Base-by-base conservation (phyloP, 2,797 vertebrate genomes). In the Schizopygopsis pylzovi region DNA sequence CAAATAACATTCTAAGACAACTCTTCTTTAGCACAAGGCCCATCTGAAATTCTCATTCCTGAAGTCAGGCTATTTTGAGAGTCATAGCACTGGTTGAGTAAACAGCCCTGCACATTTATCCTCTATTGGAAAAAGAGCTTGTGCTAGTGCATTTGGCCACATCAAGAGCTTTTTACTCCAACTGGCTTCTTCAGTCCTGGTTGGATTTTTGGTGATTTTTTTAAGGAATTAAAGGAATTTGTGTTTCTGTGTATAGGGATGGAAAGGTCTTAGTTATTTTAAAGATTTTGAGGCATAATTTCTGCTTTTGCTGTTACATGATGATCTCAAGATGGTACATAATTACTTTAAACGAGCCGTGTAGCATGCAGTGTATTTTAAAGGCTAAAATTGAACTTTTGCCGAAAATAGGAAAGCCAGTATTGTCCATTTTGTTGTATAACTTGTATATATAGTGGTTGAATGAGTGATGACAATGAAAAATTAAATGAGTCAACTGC, bases 11-110 rank as follows among this genome's bases (percentile, higher is more conserved):
- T 87, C 86, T 43, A 85, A 43, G 73, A 83, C 71, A 87, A 87
- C 87, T 91, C 73, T 90, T 68, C 13, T 22, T 90, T 81, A 93
- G 86, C 92, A 90, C 91, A 90, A 85, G 67, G 75, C 80, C 86
- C 22, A 85, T 90, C 89, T 92, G 90, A 92, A 92, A 91, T 87
- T 85, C 80, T 87, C 85, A 85, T 91, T 90, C 91, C 80, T 88
- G 83, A 91, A 89, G 87, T 90, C 90, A 85, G 79, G 89, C 91
- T 93, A 92, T 94, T 92, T 92, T 68, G 80, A 86, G 87, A 92
- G 91, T 93, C 92, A 80, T 90, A 87, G 80, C 86, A 86, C 90
- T 92, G 91, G 90, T 93, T 93, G 93, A 94, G 93, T 90, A 94
- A 94, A 94, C 89, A 92, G 89, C 87, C 28, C 61, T 86, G 78